Conservation (phyloP, 1,140 invertebrate species). For the Sarcophaga bullata region DNA sequence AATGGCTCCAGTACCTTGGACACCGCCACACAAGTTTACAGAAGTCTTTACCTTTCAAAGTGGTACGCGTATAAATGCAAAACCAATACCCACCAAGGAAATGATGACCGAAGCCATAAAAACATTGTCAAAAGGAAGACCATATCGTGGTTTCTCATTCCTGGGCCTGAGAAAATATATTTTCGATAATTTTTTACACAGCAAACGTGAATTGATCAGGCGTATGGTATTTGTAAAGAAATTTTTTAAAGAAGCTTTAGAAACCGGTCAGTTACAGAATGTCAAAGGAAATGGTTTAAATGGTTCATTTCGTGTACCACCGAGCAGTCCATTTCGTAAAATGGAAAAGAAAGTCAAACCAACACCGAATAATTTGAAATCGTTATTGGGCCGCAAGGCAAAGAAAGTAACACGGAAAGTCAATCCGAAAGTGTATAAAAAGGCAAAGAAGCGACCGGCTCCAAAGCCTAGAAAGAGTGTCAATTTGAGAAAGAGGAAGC, state of each 20-base stretch:
- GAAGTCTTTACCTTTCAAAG: background rate
- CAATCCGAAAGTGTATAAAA: no score
- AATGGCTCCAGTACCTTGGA: background rate
- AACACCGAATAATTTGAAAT: background rate
- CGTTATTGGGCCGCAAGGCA: background rate
- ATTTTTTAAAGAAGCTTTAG: slow-evolving; percentile 9
- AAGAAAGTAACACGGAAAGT: background rate
- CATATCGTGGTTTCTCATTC: slow-evolving; percentile 31
- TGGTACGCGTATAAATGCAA: no score
- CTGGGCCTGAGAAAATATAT: slow-evolving; percentile 35
- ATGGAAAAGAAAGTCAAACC: background rate
- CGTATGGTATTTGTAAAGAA: slow-evolving; percentile 28
- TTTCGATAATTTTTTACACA: background rate
- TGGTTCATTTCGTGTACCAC: slow-evolving; percentile 39
- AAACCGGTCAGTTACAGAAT: slow-evolving; percentile 28
- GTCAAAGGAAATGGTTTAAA: slow-evolving; percentile 20
- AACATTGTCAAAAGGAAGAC: background rate
- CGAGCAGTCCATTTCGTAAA: background rate
- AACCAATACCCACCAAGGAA: background rate
- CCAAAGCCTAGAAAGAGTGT: background rate
- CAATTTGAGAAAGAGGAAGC: no score
- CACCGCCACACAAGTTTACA: background rate
- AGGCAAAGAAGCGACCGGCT: background rate
- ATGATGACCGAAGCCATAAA: slow-evolving; percentile 38
- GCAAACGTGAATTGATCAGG: background rate